These are phyloP conservation scores for Endomychus coccineus DNA, from an alignment of 2,888 invertebrate species.

Conservation along the genomic window DNA sequence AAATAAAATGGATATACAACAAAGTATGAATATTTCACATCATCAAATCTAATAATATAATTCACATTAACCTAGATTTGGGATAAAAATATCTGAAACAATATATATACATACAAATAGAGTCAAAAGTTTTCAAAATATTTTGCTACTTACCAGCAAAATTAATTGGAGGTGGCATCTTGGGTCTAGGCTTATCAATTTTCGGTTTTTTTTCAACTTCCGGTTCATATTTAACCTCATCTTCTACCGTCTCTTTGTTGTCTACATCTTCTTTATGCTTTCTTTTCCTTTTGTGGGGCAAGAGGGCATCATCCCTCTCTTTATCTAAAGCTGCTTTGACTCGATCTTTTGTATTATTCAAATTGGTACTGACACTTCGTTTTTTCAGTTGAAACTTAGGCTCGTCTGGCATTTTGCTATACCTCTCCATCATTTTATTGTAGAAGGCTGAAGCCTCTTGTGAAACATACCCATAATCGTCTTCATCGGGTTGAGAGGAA, in stretches of 20 bases:
- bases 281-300: conserved; percentile 58
- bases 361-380: conserved; percentile 47
- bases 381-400: conserved; percentile 57
- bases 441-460: conserved; percentile 75
- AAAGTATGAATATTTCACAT: no score
- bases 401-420: conserved; percentile 63
- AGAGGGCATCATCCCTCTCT: conserved; percentile 64
- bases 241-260: conserved; percentile 22
- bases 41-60: no score
- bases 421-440: conserved; percentile 79
- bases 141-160: conserved; percentile 56
- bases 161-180: conserved; percentile 66
- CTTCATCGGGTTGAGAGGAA: conserved; percentile 76
- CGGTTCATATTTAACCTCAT: conserved; percentile 31
- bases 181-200: conserved; percentile 52
- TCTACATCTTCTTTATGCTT: conserved; percentile 35
- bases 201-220: conserved; percentile 37
- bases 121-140: no score
- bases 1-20: no score
- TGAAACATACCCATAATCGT: conserved; percentile 87
- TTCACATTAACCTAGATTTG: no score
- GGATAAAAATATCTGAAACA: no score
- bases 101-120: no score
- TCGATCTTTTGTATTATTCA: conserved; percentile 60
- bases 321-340: conserved; percentile 67